These are phyloP conservation scores for Hemiprocne comata DNA, from an alignment of 2,113 vertebrate genomes.

Conservation along the genomic window DNA sequence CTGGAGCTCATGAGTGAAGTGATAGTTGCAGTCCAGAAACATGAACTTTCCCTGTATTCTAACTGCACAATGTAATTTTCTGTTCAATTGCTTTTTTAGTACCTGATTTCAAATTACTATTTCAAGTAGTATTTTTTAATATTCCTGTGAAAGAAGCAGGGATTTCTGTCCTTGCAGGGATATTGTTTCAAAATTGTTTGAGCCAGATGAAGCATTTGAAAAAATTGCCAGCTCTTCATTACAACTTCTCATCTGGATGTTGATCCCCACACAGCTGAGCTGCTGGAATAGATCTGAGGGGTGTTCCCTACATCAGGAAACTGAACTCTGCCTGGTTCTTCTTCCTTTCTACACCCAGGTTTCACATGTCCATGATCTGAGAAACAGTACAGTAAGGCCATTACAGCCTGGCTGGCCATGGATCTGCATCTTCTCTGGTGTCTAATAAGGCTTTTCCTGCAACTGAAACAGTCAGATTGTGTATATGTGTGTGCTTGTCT, in stretches of 20 bases:
- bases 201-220: background rate
- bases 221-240: constrained; percentile 2
- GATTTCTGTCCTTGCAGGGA: background rate
- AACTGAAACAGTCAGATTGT: background rate
- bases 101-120: background rate
- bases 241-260: background rate
- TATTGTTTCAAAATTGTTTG: background rate
- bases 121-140: background rate
- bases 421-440: background rate
- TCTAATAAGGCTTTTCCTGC: background rate
- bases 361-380: background rate
- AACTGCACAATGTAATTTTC: background rate
- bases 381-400: background rate
- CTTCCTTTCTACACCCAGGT: background rate
- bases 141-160: background rate
- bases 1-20: background rate
- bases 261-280: background rate
- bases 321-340: background rate
- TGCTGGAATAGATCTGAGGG: background rate
- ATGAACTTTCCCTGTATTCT: background rate
- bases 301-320: background rate
- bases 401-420: background rate
- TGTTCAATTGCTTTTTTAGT: background rate
- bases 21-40: background rate
- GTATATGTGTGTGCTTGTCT: background rate